Evolutionary conservation across 2,797 vertebrate genomes (phyloP).

Genomic region (Cheirogaleus major): DNA sequence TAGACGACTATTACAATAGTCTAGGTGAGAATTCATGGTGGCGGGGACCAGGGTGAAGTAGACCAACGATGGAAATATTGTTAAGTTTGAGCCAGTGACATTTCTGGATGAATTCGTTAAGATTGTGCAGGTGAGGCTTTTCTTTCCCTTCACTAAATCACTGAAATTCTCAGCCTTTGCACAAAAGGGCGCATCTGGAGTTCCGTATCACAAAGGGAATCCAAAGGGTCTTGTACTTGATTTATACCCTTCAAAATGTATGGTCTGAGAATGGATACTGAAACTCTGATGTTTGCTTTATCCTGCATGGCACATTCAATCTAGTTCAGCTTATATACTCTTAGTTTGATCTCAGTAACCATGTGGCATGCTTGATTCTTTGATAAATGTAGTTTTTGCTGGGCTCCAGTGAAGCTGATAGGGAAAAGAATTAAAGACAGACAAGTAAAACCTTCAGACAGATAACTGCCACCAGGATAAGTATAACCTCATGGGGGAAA

Average conservation of each 20-base stretch:
- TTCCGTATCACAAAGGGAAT: neutral
- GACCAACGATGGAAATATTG: neutral
- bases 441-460: slow-evolving; percentile 63
- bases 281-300: slow-evolving; percentile 36
- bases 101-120: neutral
- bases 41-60: neutral
- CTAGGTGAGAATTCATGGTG: neutral
- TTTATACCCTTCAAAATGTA: neutral
- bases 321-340: slow-evolving; percentile 66
- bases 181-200: neutral
- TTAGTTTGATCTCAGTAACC: slow-evolving; percentile 79
- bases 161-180: neutral
- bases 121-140: neutral
- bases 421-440: slow-evolving; percentile 73
- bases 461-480: slow-evolving; percentile 54
- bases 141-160: neutral
- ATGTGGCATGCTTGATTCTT: slow-evolving; percentile 81
- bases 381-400: slow-evolving; percentile 77
- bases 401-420: slow-evolving; percentile 66
- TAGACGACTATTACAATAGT: neutral
- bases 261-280: slow-evolving; percentile 25
- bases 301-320: slow-evolving; percentile 71
- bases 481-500: slow-evolving; percentile 75
- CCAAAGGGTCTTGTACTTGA: neutral
- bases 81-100: neutral